A percentile compares a stretch with the other conserved stretches of the same genome.
Evolutionary conservation across 2,888 invertebrate species (phyloP).

Genomic region (Crematogaster levior): DNA sequence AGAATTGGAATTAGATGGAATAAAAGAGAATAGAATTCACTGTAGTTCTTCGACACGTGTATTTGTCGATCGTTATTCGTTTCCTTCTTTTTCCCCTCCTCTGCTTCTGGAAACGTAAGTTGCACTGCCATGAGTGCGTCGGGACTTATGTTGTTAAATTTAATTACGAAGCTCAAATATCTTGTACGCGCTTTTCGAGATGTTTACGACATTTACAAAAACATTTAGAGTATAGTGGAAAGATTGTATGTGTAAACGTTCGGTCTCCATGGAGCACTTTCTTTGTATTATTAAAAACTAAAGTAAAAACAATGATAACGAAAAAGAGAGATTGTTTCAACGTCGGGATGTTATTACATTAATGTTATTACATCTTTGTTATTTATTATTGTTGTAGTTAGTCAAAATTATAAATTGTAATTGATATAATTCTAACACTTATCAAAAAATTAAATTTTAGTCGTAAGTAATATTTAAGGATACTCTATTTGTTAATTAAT

Average conservation of each 20-base stretch:
- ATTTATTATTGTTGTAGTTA: background rate
- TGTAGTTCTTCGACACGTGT: background rate
- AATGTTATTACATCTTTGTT: too few species aligned
- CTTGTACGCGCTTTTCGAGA: background rate
- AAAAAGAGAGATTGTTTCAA: too few species aligned
- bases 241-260: background rate
- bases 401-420: background rate
- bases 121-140: background rate
- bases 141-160: constrained; percentile 25
- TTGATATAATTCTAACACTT: background rate
- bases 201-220: constrained; percentile 32
- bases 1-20: constrained; percentile 29
- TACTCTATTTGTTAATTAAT: background rate
- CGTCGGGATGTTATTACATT: background rate
- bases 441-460: background rate
- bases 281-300: background rate
- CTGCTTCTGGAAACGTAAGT: constrained; percentile 18
- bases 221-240: background rate
- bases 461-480: background rate
- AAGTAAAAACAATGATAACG: constrained; percentile 11
- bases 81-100: background rate
- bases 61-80: constrained; percentile 20
- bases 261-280: background rate
- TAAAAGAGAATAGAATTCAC: constrained; percentile 38
- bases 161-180: constrained; percentile 40